Conservation (phyloP, 2,797 vertebrate species). For the Enoplosus armatus region DNA sequence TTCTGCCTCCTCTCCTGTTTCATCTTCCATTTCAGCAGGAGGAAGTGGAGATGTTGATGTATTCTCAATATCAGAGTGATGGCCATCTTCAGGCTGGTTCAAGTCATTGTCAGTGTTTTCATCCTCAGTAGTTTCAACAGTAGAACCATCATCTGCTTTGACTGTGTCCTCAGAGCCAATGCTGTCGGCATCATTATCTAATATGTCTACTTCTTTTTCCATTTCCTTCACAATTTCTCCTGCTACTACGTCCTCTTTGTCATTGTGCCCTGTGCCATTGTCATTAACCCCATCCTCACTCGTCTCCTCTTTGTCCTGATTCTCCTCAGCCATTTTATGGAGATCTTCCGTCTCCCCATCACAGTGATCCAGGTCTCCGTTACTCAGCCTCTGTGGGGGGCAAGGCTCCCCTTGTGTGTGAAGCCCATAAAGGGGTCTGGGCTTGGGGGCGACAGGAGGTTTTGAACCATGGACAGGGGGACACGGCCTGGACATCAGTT, state of each 20-base stretch:
- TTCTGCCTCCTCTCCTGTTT: constrained; percentile 57
- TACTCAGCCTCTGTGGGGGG: constrained; percentile 85
- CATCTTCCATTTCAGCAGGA: constrained; percentile 56
- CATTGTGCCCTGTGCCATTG: constrained; percentile 13
- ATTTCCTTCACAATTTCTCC: constrained; percentile 38
- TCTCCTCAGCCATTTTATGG: constrained; percentile 64
- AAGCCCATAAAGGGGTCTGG: constrained; percentile 82
- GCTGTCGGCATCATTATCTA: constrained; percentile 63
- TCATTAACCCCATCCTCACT: constrained; percentile 42
- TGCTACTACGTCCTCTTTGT: constrained; percentile 50
- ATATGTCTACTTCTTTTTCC: constrained; percentile 46
- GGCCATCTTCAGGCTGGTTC: constrained; percentile 54
- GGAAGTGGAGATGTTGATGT: constrained; percentile 35
- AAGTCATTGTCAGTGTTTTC: constrained; percentile 76
- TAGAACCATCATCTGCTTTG: constrained; percentile 67
- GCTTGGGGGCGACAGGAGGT: constrained; percentile 94
- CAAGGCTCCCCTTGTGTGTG: constrained; percentile 79
- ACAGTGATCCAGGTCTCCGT: constrained; percentile 86
- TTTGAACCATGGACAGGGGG: constrained; percentile 88
- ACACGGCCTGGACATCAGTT: constrained; percentile 87
- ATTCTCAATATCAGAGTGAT: constrained; percentile 60
- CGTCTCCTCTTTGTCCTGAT: constrained; percentile 66
- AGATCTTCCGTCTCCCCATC: constrained; percentile 78
- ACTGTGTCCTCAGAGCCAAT: constrained; percentile 72
- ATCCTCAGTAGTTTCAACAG: constrained; percentile 69